Evolutionary conservation across 1,140 invertebrate species (phyloP), one percentile per base, ranked within the genome.

Genomic region (Eupristina koningsbergeri): DNA sequence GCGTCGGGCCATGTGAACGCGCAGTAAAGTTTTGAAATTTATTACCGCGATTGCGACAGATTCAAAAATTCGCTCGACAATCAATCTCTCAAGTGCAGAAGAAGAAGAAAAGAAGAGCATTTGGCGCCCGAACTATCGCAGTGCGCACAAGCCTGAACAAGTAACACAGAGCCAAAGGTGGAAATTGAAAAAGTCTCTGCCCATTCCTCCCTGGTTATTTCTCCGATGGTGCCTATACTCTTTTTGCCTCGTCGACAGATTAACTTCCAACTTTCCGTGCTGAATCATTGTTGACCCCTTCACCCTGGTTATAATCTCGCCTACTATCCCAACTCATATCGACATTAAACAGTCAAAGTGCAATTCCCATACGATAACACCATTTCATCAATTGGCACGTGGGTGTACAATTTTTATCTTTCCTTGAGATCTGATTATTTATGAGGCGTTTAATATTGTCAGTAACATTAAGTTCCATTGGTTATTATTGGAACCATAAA

Each of bases 211-310:
- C 67, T 53, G 76, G 64, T 79, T 83, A 78, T 83, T 78, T 63
- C 75, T 83, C 63, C 64, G 74, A 63, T 47, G 75, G 76, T 53
- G 53, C 75, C 34, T 53, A 22, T 64, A 41, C 31, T 63, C n/a
- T 76, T 86, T 80, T 41, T 50, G 58, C 78, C 64, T 81, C 39
- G 45, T 13, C 58, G 80, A 78, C 73, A 84, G 84, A 86, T 86
- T 86, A 85, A 73, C 71, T 87, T 86, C 34, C 81, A 87, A 87
- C 81, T 87, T 86, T 86, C 31, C 50, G 22, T 36, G 73, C 19
- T 79, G 78, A 86, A 85, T 82, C 83, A 80, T n/a, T n/a, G n/a
- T n/a, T n/a, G n/a, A n/a, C n/a, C n/a, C n/a, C n/a, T n/a, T n/a
- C n/a, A n/a, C n/a, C n/a, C n/a, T n/a, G n/a, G n/a, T n/a, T n/a